These are phyloP conservation scores for Eustalomyia histrio DNA, from an alignment of 2,888 invertebrate species.

Conservation along the genomic window DNA sequence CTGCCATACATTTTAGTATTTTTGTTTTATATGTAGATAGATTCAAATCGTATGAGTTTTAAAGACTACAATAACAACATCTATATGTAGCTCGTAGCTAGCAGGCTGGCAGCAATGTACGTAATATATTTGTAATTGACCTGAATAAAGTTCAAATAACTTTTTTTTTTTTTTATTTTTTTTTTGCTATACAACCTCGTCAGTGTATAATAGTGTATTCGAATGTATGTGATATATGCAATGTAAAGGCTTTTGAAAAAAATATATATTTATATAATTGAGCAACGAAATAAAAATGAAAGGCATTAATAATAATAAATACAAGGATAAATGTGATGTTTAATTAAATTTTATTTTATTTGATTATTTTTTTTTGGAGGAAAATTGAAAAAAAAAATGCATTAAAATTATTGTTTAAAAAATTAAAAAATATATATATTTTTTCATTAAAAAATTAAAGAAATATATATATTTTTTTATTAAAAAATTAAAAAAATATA, in stretches of 20 bases:
- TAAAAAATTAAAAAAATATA: too few species aligned
- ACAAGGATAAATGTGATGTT: constrained; percentile 54
- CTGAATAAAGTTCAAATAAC: constrained; percentile 79
- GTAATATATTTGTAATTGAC: constrained; percentile 78
- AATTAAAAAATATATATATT: too few species aligned
- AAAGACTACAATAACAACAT: constrained; percentile 14
- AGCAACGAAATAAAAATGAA: constrained; percentile 54
- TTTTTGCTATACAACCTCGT: constrained; percentile 50
- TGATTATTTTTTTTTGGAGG: neutral
- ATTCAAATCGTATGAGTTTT: constrained; percentile 20
- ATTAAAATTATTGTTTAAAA: too few species aligned
- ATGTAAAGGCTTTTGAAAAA: constrained; percentile 28
- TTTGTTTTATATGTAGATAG: constrained; percentile 14
- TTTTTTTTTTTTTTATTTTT: too few species aligned
- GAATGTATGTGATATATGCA: constrained; percentile 30
- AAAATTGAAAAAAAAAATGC: neutral
- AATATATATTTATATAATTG: constrained; percentile 18
- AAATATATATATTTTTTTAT: too few species aligned
- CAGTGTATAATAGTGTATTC: neutral
- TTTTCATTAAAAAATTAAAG: too few species aligned
- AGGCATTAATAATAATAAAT: constrained; percentile 59
- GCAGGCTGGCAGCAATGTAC: constrained; percentile 41
- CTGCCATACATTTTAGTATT: neutral
- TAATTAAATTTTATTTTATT: constrained; percentile 14
- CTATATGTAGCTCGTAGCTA: constrained; percentile 24